Percentiles rank a stretch among this genome's conserved stretches.
These are phyloP conservation scores for Botia almorhae DNA, from an alignment of 2,797 vertebrate species.

Conservation along the genomic window DNA sequence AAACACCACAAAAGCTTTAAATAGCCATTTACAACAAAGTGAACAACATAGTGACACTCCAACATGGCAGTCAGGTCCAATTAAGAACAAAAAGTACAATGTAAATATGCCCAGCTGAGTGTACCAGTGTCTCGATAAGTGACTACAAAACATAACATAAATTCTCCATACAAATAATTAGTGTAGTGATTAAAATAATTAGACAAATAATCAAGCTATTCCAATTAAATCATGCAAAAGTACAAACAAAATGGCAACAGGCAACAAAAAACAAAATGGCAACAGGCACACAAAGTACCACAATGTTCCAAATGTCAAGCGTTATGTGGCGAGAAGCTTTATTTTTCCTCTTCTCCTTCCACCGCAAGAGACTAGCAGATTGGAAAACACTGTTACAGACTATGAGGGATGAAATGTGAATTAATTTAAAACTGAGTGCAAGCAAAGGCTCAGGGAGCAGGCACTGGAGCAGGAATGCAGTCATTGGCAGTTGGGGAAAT, in stretches of 20 bases:
- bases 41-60: conserved; percentile 65
- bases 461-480: conserved; percentile 29
- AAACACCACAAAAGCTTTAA: conserved; percentile 55
- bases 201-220: conserved; percentile 1
- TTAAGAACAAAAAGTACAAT: conserved; percentile 48
- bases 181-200: conserved; percentile 24
- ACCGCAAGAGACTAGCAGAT: not conserved
- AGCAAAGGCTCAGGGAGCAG: conserved; percentile 37
- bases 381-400: conserved; percentile 14
- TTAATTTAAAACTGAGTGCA: conserved; percentile 34
- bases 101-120: conserved; percentile 45
- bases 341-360: not conserved
- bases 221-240: not conserved
- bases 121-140: not conserved
- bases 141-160: conserved; percentile 1
- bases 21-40: conserved; percentile 39
- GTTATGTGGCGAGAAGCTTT: not conserved
- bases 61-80: conserved; percentile 67
- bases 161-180: conserved; percentile 16
- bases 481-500: conserved; percentile 19
- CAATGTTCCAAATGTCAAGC: not conserved
- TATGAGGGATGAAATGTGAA: conserved; percentile 26
- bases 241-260: conserved; percentile 10
- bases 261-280: conserved; percentile 16
- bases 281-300: not conserved